phyloP scores from a whole-genome alignment of 1,140 invertebrate species.

The Hirudo medicinalis region DNA sequence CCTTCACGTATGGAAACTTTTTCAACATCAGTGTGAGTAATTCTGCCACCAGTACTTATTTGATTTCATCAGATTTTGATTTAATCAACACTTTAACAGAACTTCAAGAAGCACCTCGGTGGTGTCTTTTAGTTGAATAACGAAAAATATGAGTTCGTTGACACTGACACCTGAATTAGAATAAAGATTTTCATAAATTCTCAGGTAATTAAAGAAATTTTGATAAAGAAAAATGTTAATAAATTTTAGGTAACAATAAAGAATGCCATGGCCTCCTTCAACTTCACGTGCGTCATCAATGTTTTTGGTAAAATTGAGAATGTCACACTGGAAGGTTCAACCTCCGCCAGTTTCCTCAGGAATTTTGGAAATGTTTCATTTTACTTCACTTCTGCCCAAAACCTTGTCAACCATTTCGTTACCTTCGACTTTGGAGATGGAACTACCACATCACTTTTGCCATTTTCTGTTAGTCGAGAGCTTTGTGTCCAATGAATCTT shows the following conservation, averaged over 20 bases:
- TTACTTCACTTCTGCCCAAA: slow-evolving; percentile 14
- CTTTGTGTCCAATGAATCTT: too few species aligned
- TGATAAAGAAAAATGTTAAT: too few species aligned
- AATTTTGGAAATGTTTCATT: slow-evolving; percentile 26
- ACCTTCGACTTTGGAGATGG: slow-evolving; percentile 28
- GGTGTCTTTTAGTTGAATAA: too few species aligned
- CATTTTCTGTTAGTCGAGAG: not conserved
- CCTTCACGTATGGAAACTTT: slow-evolving; percentile 26
- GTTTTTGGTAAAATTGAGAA: slow-evolving; percentile 27
- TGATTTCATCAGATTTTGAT: not conserved
- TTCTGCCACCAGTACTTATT: not conserved
- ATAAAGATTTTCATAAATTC: too few species aligned
- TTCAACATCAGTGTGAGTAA: slow-evolving; percentile 25
- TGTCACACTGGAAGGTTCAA: slow-evolving; percentile 22
- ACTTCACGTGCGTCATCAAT: slow-evolving; percentile 22
- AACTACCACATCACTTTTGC: not conserved
- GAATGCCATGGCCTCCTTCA: slow-evolving; percentile 28
- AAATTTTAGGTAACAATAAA: slow-evolving; percentile 24
- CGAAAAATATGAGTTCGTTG: too few species aligned
- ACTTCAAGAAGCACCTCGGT: too few species aligned
- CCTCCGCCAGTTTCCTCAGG: slow-evolving; percentile 27
- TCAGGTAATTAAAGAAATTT: too few species aligned
- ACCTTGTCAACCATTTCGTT: slow-evolving; percentile 25
- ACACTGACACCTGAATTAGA: too few species aligned
- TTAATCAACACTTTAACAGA: too few species aligned